Evolutionary conservation across 2,888 invertebrate genomes (phyloP), one percentile per base, ranked within the genome.

Genomic region (Sarcophaga carnaria): DNA sequence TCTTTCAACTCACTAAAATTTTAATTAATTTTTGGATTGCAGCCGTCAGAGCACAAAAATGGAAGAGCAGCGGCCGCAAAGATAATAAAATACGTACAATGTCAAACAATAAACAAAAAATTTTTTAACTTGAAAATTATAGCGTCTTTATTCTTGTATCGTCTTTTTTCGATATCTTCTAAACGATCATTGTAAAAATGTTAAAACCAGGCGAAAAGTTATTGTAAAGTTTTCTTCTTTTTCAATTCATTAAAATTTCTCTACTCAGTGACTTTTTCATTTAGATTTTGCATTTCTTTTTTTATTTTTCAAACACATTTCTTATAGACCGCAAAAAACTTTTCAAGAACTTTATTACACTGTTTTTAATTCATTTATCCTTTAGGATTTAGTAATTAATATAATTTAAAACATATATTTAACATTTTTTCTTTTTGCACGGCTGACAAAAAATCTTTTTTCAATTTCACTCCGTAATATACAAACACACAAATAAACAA

Each of bases 401-500:
- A 10, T 66, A 17, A 54, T 54, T 14, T 54, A 54, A 12, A 54
- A 54, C 47, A 37, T 20, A 37, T 47, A 49, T 49, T 54, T 37
- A 37, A 10, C 37, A 37, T 4, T 37, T 37, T 37, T 37, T 37
- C 37, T 54, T 54, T 54, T 66, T 8, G 2, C 27, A 66, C 17
- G 8, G 54, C 14, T 66, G 25, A 12, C 27, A 20, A 27, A 54
- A 54, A 14, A 17, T 54, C 54, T 62, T 70, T 47, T 25, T 54
- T 75, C 47, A 22, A 75, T 37, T 64, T 22, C 59, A 72, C 66
- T 64, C 45, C 67, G 82, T 64, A 63, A 62, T 37, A 85, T 45
- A 80, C 47, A 62, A 70, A 67, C 74, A 81, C 81, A 80, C 77
- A 76, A 82, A 79, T 70, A 74, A 85, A 81, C 87, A 82, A 77